phyloP scores from a whole-genome alignment of 2,113 vertebrate species.

The Mustela nigripes region DNA sequence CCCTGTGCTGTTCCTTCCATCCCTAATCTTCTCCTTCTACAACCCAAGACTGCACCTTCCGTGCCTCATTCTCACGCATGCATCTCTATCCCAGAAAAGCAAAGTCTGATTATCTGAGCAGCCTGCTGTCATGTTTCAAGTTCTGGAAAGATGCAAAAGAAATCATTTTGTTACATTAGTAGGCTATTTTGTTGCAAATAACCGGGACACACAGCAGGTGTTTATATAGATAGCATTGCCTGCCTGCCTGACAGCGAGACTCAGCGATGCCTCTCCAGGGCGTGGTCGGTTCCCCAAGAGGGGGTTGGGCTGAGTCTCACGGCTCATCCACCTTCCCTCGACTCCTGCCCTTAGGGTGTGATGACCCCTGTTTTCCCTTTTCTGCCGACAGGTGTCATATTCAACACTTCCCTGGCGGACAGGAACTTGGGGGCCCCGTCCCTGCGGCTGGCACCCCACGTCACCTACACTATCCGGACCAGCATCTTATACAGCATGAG shows the following conservation, averaged over 20 bases:
- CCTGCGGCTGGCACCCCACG: conserved; percentile 59
- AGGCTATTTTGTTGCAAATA: neutral
- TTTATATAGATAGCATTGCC: neutral
- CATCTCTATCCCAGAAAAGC: neutral
- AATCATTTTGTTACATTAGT: neutral
- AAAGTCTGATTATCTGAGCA: neutral
- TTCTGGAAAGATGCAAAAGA: neutral
- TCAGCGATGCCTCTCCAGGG: fast-evolving
- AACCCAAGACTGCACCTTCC: neutral
- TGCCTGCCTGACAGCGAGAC: no score
- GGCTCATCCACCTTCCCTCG: fast-evolving
- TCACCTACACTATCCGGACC: conserved; percentile 87
- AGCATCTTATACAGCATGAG: conserved; percentile 87
- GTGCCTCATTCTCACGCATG: neutral
- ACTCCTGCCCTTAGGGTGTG: fast-evolving
- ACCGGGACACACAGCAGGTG: neutral
- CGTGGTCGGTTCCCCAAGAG: fast-evolving
- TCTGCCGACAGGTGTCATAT: conserved; percentile 84
- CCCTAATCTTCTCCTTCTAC: no score
- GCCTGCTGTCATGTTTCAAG: neutral
- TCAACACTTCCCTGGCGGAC: conserved; percentile 40
- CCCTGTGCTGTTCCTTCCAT: neutral
- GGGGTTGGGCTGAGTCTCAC: fast-evolving
- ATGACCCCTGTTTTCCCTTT: neutral
- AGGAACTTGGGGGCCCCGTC: neutral